Percentiles rank a stretch among this genome's conserved stretches.
These are phyloP conservation scores for Anastatus disparis DNA, from an alignment of 1,140 invertebrate genomes.

Conservation along the genomic window DNA sequence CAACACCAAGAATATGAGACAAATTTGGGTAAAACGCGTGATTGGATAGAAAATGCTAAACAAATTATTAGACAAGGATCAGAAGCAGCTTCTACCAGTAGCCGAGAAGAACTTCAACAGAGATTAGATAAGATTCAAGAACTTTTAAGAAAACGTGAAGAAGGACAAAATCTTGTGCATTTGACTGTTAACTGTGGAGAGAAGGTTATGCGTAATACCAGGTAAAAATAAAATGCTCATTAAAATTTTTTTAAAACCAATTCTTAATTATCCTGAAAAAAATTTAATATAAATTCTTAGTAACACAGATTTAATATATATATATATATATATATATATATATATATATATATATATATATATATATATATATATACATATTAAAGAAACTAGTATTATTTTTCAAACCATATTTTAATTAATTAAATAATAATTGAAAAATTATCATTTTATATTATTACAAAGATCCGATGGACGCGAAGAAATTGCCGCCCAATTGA, in stretches of 20 bases:
- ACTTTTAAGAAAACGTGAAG: conserved; percentile 83
- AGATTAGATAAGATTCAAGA: conserved; percentile 86
- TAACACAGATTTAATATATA: no score
- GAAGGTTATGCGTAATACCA: conserved; percentile 74
- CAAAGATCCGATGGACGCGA: conserved; percentile 86
- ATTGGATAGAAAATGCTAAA: conserved; percentile 90
- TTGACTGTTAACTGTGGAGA: conserved; percentile 92
- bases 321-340: no score
- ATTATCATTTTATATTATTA: background rate
- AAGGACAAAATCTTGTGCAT: conserved; percentile 91
- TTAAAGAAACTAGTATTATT: no score
- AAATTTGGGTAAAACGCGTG: conserved; percentile 81
- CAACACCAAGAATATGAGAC: conserved; percentile 88
- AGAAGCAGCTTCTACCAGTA: conserved; percentile 81
- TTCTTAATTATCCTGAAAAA: background rate
- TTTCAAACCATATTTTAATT: no score
- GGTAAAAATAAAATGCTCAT: background rate
- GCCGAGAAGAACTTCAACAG: conserved; percentile 84
- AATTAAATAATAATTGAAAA: background rate
- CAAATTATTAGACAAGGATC: conserved; percentile 84
- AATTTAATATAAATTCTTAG: background rate
- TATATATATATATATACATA: no score
- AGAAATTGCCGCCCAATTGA: conserved; percentile 86
- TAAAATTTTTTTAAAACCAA: background rate
- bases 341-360: background rate